These are phyloP conservation scores for Coreius guichenoti DNA, from an alignment of 2,797 vertebrate genomes.

Conservation along the genomic window DNA sequence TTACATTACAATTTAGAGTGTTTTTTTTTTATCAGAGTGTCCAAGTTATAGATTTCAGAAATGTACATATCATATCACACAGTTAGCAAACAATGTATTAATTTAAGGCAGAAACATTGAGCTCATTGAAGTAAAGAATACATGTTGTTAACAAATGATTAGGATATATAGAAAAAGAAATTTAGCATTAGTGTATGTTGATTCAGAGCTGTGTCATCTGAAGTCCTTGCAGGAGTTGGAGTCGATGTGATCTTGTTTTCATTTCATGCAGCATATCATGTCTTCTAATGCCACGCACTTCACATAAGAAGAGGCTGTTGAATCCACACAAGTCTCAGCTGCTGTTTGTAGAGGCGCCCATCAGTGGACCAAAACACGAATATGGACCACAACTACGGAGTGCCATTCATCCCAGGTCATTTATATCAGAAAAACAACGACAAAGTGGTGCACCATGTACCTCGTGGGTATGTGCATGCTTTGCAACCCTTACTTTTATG, in stretches of 20 bases:
- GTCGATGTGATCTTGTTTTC: neutral
- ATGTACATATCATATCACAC: too few species aligned
- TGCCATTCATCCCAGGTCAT: constrained; percentile 75
- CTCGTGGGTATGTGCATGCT: constrained; percentile 80
- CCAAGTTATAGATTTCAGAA: too few species aligned
- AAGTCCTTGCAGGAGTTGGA: too few species aligned
- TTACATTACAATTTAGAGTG: too few species aligned
- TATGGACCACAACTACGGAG: constrained; percentile 69
- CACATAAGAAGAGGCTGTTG: constrained; percentile 62
- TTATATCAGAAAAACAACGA: constrained; percentile 74
- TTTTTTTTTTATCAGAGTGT: too few species aligned
- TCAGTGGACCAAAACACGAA: constrained; percentile 74
- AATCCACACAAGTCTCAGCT: constrained; percentile 77
- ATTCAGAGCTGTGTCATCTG: too few species aligned
- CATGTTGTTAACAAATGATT: too few species aligned
- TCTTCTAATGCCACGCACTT: constrained; percentile 87
- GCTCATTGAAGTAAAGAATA: too few species aligned
- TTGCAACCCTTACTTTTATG: neutral
- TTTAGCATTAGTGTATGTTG: too few species aligned
- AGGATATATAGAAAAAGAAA: too few species aligned
- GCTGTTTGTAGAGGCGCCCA: constrained; percentile 82
- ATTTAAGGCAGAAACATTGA: too few species aligned
- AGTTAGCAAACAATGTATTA: too few species aligned
- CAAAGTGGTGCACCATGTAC: constrained; percentile 56
- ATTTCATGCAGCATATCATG: constrained; percentile 51